phyloP scores from a whole-genome alignment of 2,888 invertebrate species.

The Dorcus hopei region DNA sequence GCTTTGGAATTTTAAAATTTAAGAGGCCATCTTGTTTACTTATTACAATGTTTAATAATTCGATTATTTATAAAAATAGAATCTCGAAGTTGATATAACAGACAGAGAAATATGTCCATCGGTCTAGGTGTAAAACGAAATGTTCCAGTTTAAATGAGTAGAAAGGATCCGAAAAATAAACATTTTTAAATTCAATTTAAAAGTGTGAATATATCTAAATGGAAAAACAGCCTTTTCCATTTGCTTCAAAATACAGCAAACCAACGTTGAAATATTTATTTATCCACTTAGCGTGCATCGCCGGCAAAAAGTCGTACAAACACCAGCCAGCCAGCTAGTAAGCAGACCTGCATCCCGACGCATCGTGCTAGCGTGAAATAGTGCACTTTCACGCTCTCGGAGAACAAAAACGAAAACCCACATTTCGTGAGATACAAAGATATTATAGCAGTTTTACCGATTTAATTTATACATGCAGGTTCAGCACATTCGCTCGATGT shows the following conservation, averaged over 20 bases:
- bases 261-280: conserved; percentile 40
- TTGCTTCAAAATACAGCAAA: conserved; percentile 36
- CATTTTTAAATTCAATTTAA: conserved; percentile 9
- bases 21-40: conserved; percentile 33
- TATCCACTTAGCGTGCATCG: conserved; percentile 38
- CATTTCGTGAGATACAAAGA: conserved; percentile 22
- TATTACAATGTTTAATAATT: conserved; percentile 27
- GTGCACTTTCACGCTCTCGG: conserved; percentile 32
- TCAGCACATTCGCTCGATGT: too few species aligned
- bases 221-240: conserved; percentile 32
- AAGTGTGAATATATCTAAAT: conserved; percentile 8
- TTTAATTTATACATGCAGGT: too few species aligned
- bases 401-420: conserved; percentile 30
- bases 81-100: not conserved
- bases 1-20: conserved; percentile 30
- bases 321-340: not conserved
- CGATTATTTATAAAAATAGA: too few species aligned
- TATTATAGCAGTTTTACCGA: conserved; percentile 28
- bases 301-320: conserved; percentile 12
- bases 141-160: not conserved
- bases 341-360: conserved; percentile 10
- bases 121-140: not conserved
- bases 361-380: conserved; percentile 25
- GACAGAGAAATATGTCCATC: not conserved
- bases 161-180: conserved; percentile 2